Evolutionary conservation across 2,797 vertebrate genomes (phyloP).

Genomic region (Molossus molossus): DNA sequence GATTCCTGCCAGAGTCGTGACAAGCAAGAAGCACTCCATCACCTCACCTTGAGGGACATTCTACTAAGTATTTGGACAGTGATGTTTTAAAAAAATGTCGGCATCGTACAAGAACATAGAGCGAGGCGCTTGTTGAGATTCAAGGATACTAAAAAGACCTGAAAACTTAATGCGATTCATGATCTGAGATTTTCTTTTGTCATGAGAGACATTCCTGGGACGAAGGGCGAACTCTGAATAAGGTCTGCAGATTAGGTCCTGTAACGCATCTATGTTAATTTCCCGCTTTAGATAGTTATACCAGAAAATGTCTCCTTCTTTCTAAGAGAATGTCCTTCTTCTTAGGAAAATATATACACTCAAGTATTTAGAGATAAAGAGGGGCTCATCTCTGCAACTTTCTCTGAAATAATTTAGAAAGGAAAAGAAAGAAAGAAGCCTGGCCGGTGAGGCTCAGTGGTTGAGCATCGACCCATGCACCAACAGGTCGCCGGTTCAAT

Average conservation of each 20-base stretch:
- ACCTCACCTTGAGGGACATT: background rate
- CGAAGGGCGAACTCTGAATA: accelerated
- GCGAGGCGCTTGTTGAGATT: background rate
- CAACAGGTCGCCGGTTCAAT: too few relatives aligned
- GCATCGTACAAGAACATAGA: background rate
- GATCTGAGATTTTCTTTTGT: background rate
- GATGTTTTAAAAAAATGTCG: background rate
- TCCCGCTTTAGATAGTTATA: background rate
- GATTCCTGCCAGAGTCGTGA: background rate
- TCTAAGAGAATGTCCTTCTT: background rate
- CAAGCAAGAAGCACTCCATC: accelerated
- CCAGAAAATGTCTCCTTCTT: background rate
- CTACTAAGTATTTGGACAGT: background rate
- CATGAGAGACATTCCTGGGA: background rate
- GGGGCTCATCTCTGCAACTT: background rate
- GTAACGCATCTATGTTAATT: accelerated
- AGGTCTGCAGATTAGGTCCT: background rate
- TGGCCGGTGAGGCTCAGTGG: too few relatives aligned
- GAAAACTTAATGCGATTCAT: accelerated
- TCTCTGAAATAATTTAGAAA: background rate
- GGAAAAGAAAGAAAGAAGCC: too few relatives aligned
- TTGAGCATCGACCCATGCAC: too few relatives aligned
- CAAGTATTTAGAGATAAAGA: background rate
- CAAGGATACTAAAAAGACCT: background rate
- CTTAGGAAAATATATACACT: background rate